Evolutionary conservation across 2,797 vertebrate genomes (phyloP).

Genomic region (Pangasius sanitwongsei): DNA sequence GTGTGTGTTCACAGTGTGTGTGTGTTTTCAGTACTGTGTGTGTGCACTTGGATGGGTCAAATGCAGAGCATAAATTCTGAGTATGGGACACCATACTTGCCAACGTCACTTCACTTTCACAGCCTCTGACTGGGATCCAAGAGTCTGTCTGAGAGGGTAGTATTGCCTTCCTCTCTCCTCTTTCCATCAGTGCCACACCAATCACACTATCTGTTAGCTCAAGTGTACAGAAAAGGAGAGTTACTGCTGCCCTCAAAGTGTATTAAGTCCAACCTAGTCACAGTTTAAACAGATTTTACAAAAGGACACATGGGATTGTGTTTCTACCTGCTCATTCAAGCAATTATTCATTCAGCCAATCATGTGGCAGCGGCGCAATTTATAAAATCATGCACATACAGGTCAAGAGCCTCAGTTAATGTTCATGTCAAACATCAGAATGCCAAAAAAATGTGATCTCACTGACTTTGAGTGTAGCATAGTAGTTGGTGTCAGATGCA

Average conservation of each 20-base stretch:
- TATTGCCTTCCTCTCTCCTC: too few relatives aligned
- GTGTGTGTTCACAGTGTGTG: too few relatives aligned
- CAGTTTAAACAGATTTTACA: not conserved
- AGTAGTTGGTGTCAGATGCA: not conserved
- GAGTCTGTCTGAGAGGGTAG: not conserved
- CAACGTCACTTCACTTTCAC: too few relatives aligned
- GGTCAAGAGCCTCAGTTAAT: not conserved
- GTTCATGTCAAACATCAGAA: not conserved
- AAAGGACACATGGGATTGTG: not conserved
- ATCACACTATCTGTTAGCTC: not conserved
- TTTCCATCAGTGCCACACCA: not conserved
- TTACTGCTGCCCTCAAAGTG: not conserved
- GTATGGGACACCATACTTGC: too few relatives aligned
- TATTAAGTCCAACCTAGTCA: not conserved
- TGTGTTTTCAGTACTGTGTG: too few relatives aligned
- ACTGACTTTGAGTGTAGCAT: not conserved
- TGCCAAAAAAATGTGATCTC: not conserved
- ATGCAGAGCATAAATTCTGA: too few relatives aligned
- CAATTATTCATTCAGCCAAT: not conserved
- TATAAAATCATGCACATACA: not conserved
- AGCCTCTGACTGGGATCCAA: not conserved
- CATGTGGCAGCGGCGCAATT: not conserved
- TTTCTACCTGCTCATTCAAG: not conserved
- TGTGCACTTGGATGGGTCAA: too few relatives aligned
- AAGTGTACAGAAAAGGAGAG: not conserved